A percentile compares a stretch with the other conserved stretches of the same genome.
Evolutionary conservation across 2,113 vertebrate species (phyloP).

Genomic region (Petrocephalus zakoni): DNA sequence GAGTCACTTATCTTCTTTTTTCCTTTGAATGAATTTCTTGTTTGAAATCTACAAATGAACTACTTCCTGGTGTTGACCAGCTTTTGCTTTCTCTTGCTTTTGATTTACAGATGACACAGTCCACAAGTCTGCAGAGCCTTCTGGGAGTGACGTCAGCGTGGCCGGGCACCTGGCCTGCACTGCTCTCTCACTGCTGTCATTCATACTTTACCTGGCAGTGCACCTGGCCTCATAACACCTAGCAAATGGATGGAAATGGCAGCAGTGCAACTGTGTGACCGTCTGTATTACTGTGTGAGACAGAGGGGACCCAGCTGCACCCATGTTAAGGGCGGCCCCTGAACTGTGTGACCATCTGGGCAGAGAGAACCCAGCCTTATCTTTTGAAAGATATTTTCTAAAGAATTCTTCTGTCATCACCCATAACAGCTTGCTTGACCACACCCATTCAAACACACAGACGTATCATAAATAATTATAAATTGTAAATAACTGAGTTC

Average conservation of each 20-base stretch:
- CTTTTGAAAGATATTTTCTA: not conserved
- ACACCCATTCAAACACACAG: constrained; percentile 24
- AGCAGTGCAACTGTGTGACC: not conserved
- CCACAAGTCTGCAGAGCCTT: constrained; percentile 91
- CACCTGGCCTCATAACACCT: constrained; percentile 90
- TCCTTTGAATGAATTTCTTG: not conserved
- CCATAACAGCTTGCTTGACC: not conserved
- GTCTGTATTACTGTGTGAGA: not conserved
- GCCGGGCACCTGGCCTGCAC: constrained; percentile 67
- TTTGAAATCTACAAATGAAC: not conserved
- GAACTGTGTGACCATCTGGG: not conserved
- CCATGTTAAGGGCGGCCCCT: not conserved
- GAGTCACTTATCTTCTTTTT: no score
- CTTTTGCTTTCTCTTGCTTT: not conserved
- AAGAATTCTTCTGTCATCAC: not conserved
- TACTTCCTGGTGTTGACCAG: not conserved
- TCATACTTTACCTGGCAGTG: constrained; percentile 79
- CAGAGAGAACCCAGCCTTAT: not conserved
- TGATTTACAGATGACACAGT: constrained; percentile 78
- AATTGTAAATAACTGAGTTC: not conserved
- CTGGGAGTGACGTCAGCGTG: constrained; percentile 74
- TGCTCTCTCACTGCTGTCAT: constrained; percentile 69
- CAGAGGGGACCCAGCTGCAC: not conserved
- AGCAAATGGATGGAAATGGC: constrained; percentile 8
- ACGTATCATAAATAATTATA: not conserved